These are phyloP conservation scores for Danaus chrysippus DNA, from an alignment of 2,888 invertebrate genomes.

Conservation along the genomic window DNA sequence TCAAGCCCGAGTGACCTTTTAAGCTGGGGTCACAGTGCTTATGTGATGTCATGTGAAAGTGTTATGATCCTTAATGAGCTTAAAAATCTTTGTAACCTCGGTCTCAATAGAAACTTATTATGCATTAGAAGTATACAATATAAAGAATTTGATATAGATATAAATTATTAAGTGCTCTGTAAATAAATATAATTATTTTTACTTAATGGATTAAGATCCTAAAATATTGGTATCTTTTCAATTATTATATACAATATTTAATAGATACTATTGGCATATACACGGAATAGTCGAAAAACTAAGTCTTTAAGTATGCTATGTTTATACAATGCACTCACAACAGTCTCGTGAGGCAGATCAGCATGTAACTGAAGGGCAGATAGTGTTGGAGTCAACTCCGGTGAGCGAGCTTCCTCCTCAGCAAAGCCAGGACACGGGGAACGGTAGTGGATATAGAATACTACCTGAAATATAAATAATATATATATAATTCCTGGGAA, in stretches of 20 bases:
- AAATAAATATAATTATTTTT: too few species aligned
- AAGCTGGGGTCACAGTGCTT: background rate
- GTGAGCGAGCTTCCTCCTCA: constrained; percentile 78
- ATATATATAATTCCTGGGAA: background rate
- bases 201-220: too few species aligned
- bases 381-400: constrained; percentile 84
- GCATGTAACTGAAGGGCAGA: constrained; percentile 93
- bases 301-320: background rate
- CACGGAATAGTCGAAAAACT: too few species aligned
- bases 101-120: background rate
- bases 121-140: background rate
- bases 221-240: too few species aligned
- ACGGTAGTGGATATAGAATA: constrained; percentile 91
- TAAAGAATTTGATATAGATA: too few species aligned
- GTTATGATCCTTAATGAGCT: background rate
- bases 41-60: background rate
- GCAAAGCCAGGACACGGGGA: constrained; percentile 82
- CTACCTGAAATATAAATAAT: constrained; percentile 76
- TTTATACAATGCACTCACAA: constrained; percentile 76
- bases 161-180: too few species aligned
- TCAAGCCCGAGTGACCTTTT: background rate
- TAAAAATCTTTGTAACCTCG: background rate
- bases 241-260: too few species aligned
- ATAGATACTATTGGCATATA: too few species aligned
- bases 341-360: constrained; percentile 91